A percentile compares a stretch with the other conserved stretches of the same genome.
These are phyloP conservation scores for Dinocampus coccinellae DNA, from an alignment of 2,888 invertebrate genomes.

Conservation along the genomic window DNA sequence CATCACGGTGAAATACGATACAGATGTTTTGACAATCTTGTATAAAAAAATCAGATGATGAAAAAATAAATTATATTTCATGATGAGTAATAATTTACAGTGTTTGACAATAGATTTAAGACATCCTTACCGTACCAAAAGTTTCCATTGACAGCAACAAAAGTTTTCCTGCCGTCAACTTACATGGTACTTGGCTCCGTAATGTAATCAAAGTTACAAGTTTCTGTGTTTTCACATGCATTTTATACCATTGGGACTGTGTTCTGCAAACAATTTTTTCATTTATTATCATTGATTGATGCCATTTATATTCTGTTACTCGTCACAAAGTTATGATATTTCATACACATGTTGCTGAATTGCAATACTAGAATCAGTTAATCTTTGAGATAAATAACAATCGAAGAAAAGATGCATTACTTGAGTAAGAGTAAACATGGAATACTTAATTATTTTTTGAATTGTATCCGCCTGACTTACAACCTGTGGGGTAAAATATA, in stretches of 20 bases:
- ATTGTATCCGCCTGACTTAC: not conserved
- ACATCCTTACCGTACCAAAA: conserved; percentile 30
- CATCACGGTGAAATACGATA: not conserved
- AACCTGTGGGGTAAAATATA: not conserved
- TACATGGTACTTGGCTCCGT: conserved; percentile 27
- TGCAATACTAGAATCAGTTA: not conserved
- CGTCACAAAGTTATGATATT: not conserved
- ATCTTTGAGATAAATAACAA: conserved; percentile 11
- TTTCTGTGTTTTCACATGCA: conserved; percentile 28
- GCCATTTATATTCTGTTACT: not conserved
- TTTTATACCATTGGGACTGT: conserved; percentile 27
- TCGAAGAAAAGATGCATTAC: conserved; percentile 17
- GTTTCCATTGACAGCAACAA: conserved; percentile 30
- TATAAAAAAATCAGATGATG: not conserved
- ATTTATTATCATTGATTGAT: not conserved
- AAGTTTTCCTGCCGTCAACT: conserved; percentile 33
- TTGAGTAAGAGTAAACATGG: not conserved
- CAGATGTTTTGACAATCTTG: not conserved
- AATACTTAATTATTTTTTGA: conserved; percentile 2
- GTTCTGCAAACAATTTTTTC: not conserved
- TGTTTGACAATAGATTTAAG: no score
- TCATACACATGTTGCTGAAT: not conserved
- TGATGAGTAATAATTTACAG: not conserved
- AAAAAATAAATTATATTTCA: not conserved
- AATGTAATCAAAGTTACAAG: conserved; percentile 25